These are phyloP conservation scores for Otocyon megalotis DNA, from an alignment of 2,113 vertebrate genomes.

Conservation along the genomic window DNA sequence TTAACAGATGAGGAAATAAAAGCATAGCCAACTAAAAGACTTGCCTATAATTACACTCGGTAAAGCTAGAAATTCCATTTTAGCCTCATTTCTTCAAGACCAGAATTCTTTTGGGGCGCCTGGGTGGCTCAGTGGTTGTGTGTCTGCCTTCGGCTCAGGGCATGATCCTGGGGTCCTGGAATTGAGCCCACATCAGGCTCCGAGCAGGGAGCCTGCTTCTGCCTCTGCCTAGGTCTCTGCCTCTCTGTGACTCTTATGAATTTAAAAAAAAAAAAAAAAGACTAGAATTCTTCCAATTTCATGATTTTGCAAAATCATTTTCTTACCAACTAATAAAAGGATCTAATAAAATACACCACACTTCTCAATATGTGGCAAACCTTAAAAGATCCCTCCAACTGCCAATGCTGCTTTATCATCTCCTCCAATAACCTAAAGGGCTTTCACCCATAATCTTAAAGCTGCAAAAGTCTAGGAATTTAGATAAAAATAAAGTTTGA, in stretches of 20 bases:
- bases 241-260: too few species aligned
- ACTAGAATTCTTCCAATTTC: slow-evolving; percentile 37
- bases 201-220: too few species aligned
- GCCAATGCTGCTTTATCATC: background rate
- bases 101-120: slow-evolving; percentile 1
- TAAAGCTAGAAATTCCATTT: background rate
- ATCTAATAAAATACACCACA: background rate
- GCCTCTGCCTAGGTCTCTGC: too few species aligned
- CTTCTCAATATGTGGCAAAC: background rate
- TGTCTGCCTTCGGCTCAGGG: too few species aligned
- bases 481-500: background rate
- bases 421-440: background rate
- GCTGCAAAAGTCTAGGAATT: background rate
- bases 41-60: background rate
- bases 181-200: too few species aligned
- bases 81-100: background rate
- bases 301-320: slow-evolving; percentile 57
- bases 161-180: too few species aligned
- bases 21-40: background rate
- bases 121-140: too few species aligned
- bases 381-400: background rate
- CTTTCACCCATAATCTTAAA: background rate
- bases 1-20: slow-evolving; percentile 31
- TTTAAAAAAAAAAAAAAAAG: background rate
- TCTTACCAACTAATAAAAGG: slow-evolving; percentile 20